Evolutionary conservation across 1,140 invertebrate genomes (phyloP).

Genomic region (Apis dorsata): DNA sequence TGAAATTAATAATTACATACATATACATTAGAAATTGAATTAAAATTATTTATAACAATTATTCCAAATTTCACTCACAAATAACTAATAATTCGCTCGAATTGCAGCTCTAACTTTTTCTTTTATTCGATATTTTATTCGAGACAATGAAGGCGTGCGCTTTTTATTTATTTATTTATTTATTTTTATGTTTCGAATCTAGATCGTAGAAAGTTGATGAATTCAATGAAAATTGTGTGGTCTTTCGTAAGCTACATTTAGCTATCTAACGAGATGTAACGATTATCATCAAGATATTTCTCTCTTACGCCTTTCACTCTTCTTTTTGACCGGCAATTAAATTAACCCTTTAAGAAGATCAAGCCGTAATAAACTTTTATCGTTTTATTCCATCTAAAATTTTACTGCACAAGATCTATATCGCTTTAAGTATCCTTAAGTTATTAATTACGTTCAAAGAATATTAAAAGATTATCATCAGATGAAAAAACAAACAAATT

Average conservation of each 20-base stretch:
- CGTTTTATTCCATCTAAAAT: background rate
- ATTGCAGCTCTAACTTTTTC: background rate
- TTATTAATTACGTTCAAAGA: too few species aligned
- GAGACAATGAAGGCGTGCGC: too few species aligned
- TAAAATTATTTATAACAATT: background rate
- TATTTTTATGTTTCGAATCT: too few species aligned
- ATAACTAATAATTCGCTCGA: background rate
- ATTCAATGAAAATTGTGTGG: background rate
- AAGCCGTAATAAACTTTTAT: background rate
- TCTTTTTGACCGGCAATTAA: conserved; percentile 20
- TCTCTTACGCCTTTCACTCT: conserved; percentile 10
- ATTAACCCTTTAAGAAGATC: conserved; percentile 33
- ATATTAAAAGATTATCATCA: too few species aligned
- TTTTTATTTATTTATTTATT: background rate
- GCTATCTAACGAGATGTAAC: conserved; percentile 1
- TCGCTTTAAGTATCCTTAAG: too few species aligned
- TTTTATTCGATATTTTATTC: background rate
- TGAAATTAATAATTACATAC: too few species aligned
- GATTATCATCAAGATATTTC: conserved; percentile 12
- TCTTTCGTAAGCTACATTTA: background rate
- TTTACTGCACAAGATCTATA: too few species aligned
- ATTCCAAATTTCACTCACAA: background rate
- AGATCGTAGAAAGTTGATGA: conserved; percentile 25
- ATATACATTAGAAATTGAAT: background rate
- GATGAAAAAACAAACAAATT: too few species aligned